Percentiles rank a stretch among this genome's conserved stretches.
Evolutionary conservation across 2,797 vertebrate genomes (phyloP).

Genomic region (Clarias pachynema): DNA sequence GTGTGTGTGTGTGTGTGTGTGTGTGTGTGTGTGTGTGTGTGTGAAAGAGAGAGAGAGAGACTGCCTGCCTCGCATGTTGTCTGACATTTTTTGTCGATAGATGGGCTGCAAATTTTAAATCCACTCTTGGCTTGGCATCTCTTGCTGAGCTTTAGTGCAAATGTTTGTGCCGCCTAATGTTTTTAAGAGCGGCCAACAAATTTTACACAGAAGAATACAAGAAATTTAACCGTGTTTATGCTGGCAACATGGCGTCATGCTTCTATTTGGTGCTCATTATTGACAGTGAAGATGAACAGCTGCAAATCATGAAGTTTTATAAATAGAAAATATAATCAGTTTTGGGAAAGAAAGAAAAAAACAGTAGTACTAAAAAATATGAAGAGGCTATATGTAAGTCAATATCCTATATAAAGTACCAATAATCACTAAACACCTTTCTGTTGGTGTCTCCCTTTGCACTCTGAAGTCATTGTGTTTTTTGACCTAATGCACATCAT

Average conservation of each 20-base stretch:
- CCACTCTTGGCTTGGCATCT: constrained; percentile 38
- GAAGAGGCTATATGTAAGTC: not conserved
- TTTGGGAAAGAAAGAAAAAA: not conserved
- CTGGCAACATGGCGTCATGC: not conserved
- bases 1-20: constrained; percentile 9
- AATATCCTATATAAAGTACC: not conserved
- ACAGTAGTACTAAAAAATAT: not conserved
- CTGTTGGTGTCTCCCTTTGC: not conserved
- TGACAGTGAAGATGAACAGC: not conserved
- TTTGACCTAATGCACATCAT: not conserved
- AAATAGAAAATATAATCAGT: not conserved
- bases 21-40: constrained; percentile 8
- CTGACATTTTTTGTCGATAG: constrained; percentile 43
- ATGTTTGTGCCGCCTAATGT: constrained; percentile 32
- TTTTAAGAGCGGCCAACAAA: constrained; percentile 41
- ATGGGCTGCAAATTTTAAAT: constrained; percentile 48
- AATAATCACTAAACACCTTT: constrained; percentile 19
- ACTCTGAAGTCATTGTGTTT: not conserved
- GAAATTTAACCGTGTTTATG: constrained; percentile 32
- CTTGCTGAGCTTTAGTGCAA: constrained; percentile 22
- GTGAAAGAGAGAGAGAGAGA: constrained; percentile 15
- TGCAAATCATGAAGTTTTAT: not conserved
- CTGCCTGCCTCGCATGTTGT: constrained; percentile 25
- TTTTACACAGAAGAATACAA: constrained; percentile 36
- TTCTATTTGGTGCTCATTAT: constrained; percentile 15